Percentiles rank a stretch among this genome's conserved stretches.
phyloP scores from a whole-genome alignment of 2,113 vertebrate species.

The Engystomops pustulosus region DNA sequence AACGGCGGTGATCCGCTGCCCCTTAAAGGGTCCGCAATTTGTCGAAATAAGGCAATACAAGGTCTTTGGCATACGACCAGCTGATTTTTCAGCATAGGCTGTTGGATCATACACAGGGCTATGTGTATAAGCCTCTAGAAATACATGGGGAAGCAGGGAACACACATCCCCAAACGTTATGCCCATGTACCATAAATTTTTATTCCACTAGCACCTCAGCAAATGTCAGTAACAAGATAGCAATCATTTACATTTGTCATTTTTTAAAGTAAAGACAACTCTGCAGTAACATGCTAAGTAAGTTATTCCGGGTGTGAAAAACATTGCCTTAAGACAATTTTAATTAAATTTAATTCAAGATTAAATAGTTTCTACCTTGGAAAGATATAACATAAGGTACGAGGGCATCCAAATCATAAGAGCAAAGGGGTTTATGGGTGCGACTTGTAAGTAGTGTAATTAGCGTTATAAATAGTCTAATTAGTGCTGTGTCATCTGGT shows the following conservation, averaged over 20 bases:
- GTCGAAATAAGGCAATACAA: too few species aligned
- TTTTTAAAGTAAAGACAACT: background rate
- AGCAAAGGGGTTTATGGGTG: background rate
- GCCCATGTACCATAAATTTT: too few species aligned
- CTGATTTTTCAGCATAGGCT: too few species aligned
- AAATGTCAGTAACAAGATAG: background rate
- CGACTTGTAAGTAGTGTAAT: background rate
- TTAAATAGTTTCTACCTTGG: background rate
- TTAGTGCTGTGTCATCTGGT: background rate
- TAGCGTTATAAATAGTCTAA: slow-evolving; percentile 1
- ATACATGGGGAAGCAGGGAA: too few species aligned
- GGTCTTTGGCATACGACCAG: too few species aligned
- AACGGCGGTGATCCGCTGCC: too few species aligned
- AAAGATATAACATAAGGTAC: background rate
- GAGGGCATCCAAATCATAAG: background rate
- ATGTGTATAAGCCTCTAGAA: too few species aligned
- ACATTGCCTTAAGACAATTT: background rate
- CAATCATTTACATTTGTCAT: background rate
- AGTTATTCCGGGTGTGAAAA: background rate
- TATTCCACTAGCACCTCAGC: background rate
- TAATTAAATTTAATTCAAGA: background rate
- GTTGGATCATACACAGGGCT: too few species aligned
- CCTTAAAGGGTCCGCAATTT: too few species aligned
- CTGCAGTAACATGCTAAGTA: too few species aligned
- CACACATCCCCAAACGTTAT: too few species aligned